Evolutionary conservation across 2,888 invertebrate genomes (phyloP).

Genomic region (Agapetus fuscipes): DNA sequence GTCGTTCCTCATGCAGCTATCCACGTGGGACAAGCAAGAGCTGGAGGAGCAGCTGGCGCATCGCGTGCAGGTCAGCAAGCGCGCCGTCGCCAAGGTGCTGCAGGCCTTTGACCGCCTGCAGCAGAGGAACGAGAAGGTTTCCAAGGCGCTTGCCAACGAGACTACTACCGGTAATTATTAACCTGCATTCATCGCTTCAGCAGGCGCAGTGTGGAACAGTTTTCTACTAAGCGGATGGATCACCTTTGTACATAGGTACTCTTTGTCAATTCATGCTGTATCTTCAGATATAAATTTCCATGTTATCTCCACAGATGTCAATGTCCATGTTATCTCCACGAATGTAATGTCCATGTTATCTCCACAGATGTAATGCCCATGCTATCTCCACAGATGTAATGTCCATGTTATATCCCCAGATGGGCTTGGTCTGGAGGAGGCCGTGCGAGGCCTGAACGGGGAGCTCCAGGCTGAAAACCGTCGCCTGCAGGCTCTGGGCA

Average conservation of each 20-base stretch:
- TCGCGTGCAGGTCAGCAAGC: constrained; percentile 90
- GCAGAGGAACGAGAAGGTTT: constrained; percentile 93
- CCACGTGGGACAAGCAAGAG: constrained; percentile 97
- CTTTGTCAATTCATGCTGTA: constrained; percentile 2
- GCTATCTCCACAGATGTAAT: no score
- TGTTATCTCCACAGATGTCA: no score
- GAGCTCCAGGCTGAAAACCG: constrained; percentile 87
- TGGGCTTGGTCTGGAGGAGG: constrained; percentile 57
- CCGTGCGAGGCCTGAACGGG: constrained; percentile 73
- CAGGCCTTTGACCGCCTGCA: constrained; percentile 93
- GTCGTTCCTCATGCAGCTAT: constrained; percentile 88
- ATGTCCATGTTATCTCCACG: no score
- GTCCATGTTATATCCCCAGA: neutral
- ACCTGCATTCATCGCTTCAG: no score
- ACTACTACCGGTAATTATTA: constrained; percentile 28
- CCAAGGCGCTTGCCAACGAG: constrained; percentile 77
- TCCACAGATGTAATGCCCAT: no score
- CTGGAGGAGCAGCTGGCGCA: constrained; percentile 92
- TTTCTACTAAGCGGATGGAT: constrained; percentile 61
- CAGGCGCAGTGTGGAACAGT: no score
- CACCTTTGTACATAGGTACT: constrained; percentile 19
- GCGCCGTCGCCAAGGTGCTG: constrained; percentile 93
- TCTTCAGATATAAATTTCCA: neutral
- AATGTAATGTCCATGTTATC: no score
- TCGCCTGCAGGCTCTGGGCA: constrained; percentile 83